Evolutionary conservation across 1,140 invertebrate species (phyloP).

Genomic region (Meloidogyne floridensis): DNA sequence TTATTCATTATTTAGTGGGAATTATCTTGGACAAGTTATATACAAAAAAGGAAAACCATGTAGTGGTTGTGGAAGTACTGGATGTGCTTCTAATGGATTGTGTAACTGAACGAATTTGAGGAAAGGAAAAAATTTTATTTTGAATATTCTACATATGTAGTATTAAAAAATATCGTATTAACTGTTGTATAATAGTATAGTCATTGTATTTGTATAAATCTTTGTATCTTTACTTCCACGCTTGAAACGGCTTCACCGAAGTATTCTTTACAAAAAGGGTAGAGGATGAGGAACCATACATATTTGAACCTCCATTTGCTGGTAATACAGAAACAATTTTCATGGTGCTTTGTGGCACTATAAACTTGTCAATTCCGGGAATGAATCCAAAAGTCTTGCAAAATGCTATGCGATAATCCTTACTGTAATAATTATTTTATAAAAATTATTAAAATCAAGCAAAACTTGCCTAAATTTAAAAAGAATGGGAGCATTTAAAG

Average conservation of each 20-base stretch:
- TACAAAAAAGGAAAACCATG: background rate
- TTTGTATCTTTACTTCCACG: too few relatives aligned
- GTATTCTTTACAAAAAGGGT: background rate
- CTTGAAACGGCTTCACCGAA: too few relatives aligned
- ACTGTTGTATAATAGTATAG: too few relatives aligned
- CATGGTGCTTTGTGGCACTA: too few relatives aligned
- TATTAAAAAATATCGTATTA: too few relatives aligned
- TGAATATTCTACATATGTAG: too few relatives aligned
- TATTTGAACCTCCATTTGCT: background rate
- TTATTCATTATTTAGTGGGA: background rate
- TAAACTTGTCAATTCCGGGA: background rate
- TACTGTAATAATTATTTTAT: background rate
- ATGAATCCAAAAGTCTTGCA: background rate
- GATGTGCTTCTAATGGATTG: too few relatives aligned
- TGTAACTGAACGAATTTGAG: too few relatives aligned
- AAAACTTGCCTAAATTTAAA: background rate
- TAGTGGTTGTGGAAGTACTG: background rate
- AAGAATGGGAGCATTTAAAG: background rate
- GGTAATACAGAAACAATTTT: slow-evolving; percentile 6
- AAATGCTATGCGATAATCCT: background rate
- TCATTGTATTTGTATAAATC: too few relatives aligned
- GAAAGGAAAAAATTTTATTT: too few relatives aligned
- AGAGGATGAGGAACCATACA: background rate
- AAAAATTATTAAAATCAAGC: background rate
- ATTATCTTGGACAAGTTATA: background rate